These are phyloP conservation scores for Dryomyza anilis DNA, from an alignment of 2,888 invertebrate species.

Conservation along the genomic window DNA sequence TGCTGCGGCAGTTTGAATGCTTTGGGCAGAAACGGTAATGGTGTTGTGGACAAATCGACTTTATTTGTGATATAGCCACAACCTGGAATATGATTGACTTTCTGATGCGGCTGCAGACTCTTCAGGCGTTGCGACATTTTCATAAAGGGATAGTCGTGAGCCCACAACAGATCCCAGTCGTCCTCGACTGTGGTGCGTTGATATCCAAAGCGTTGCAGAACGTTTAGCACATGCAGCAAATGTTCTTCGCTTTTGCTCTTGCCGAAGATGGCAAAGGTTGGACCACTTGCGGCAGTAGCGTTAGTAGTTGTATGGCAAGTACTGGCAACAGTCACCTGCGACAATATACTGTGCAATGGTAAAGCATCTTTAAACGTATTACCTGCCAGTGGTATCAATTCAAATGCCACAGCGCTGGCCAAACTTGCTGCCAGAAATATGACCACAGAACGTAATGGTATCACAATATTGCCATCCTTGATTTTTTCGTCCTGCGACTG, in stretches of 20 bases:
- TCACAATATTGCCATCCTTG: slow-evolving; percentile 14
- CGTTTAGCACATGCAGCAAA: slow-evolving; percentile 75
- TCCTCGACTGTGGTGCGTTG: slow-evolving; percentile 65
- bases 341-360: neutral
- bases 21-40: slow-evolving; percentile 79
- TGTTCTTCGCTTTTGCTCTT: slow-evolving; percentile 65
- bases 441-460: slow-evolving; percentile 43
- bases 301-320: neutral
- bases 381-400: slow-evolving; percentile 39
- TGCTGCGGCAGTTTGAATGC: slow-evolving; percentile 87
- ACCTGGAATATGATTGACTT: slow-evolving; percentile 93
- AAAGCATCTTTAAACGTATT: slow-evolving; percentile 8
- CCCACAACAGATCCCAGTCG: slow-evolving; percentile 90
- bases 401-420: slow-evolving; percentile 43
- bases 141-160: slow-evolving; percentile 88
- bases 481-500: too few relatives aligned
- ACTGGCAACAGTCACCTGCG: neutral
- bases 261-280: slow-evolving; percentile 68
- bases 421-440: slow-evolving; percentile 44
- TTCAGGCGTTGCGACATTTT: slow-evolving; percentile 60
- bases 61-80: slow-evolving; percentile 93
- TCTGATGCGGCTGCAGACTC: slow-evolving; percentile 73
- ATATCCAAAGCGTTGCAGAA: slow-evolving; percentile 79
- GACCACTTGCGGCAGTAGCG: slow-evolving; percentile 31
- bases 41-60: slow-evolving; percentile 81